These are phyloP conservation scores for Ispidina lecontei DNA, from an alignment of 2,797 vertebrate species.

Conservation along the genomic window DNA sequence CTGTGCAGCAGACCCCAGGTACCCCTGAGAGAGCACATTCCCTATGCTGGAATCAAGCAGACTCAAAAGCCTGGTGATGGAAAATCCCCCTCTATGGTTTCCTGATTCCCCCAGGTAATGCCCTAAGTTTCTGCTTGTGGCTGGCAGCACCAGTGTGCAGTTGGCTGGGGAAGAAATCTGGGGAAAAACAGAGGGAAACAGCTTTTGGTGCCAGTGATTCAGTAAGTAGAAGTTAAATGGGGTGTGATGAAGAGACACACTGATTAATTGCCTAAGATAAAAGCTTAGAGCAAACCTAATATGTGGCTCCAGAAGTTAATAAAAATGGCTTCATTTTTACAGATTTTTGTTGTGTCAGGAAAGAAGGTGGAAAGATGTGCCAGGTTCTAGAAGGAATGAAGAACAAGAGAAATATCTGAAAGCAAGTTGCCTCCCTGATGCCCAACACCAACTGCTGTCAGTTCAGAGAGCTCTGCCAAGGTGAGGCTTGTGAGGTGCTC, in stretches of 20 bases:
- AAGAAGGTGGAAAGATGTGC: neutral
- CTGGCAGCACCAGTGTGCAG: fast-evolving
- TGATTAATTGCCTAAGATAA: neutral
- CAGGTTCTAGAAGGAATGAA: neutral
- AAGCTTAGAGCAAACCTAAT: neutral
- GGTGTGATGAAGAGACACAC: neutral
- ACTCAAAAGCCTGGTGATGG: neutral
- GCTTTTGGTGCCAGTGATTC: neutral
- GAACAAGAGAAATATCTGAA: neutral
- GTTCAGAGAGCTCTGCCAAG: neutral
- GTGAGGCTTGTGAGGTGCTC: neutral
- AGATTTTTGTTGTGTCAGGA: neutral
- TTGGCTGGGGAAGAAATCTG: neutral
- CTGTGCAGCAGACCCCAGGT: neutral
- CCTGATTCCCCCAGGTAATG: neutral
- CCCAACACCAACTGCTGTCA: neutral
- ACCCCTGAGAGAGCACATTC: neutral
- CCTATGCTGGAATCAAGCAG: neutral
- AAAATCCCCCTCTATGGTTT: neutral
- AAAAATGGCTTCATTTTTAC: neutral
- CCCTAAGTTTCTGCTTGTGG: neutral
- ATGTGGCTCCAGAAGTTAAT: neutral
- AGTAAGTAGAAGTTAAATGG: neutral
- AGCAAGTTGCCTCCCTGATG: neutral
- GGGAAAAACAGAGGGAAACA: neutral